Evolutionary conservation across 2,113 vertebrate species (phyloP), one percentile per base, ranked within the genome.

Genomic region (Ctenomys sociabilis): DNA sequence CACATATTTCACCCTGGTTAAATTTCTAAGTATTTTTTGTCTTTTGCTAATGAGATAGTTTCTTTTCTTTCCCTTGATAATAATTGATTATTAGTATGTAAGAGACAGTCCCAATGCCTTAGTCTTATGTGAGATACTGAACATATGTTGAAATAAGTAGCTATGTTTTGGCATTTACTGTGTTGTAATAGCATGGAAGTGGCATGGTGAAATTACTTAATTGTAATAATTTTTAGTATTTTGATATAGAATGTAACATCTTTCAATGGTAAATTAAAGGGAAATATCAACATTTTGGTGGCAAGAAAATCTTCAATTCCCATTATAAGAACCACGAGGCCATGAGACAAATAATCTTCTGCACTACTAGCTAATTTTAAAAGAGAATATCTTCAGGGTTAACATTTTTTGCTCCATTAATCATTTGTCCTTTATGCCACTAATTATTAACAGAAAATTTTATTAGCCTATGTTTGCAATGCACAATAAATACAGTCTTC

Each of bases 81-180:
- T 9, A 30, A 24, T 83, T 85, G 10, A 28, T 75, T 63, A 14
- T 85, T 85, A 85, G 14, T 30, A 10, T 32, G 22, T 64, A 61
- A 49, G 19, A 85, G 43, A 75, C 6, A 63, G 10, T 37, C 32
- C 43, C 24, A 4, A 85, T n/a, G 37, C 30, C 66, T 32, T 32
- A 45, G 73, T 91, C 26, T 94, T 91, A 54, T 92, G 87, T 83
- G 61, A 87, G 30, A 87, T 73, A 68, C 12, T 49, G 11, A 7
- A 12, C 59, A 35, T 19, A 40, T 88, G 63, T 11, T 59, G 24
- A 63, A 85, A 1, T 66, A 72, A 72, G 30, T 70, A 19, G 4
- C 75, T 95, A 37, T 35, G 78, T 70, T 89, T 96, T 88, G 54
- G 94, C 86, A 94, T 70, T 72, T 37, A 84, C 26, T 49, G 64